Base-by-base conservation (phyloP, 2,797 vertebrate species). In the Sebastes nivosus region DNA sequence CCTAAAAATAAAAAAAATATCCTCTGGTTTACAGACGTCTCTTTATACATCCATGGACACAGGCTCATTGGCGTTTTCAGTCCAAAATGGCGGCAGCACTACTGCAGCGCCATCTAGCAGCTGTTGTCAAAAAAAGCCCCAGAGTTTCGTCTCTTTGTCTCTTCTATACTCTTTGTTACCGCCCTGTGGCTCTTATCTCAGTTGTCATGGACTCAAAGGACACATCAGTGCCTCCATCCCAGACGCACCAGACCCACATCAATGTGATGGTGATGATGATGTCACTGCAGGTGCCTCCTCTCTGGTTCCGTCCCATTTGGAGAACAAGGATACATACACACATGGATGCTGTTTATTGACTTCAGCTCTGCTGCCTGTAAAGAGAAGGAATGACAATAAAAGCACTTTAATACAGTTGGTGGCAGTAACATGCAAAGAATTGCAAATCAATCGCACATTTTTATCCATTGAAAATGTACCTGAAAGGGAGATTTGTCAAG, bases 51-150 rank as follows among this genome's bases (percentile, higher is more conserved):
- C 42, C 42, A 46, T 18, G 16, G 42, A 46, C 42, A 46, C 42
- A 2, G 7, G 0, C 7, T 18, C 16, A 46, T 46, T 18, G 42
- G 42, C 1, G 42, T 46, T 46, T 46, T 46, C 36, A 38, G 36
- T 38, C 36, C 36, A 38, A 38, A 38, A 38, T 6, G 36, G 36
- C 36, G 1, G 36, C 36, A 38, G 13, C 13, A 13, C 12, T 38
- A 38, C 13, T 38, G 0, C 13, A 38, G 12, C 0, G 36, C 36
- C 36, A 38, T 38, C 42, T 0, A 46, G 42, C 6, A 0, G 42
- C 16, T 46, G 38, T 42, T 42, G 13, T 14, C 14, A 14, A 42
- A 42, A 42, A 42, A 42, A 42, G 38, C 14, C 5, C 38, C 38
- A 16, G 38, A 42, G 38, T 42, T 42, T 42, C 38, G 14, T 42